phyloP scores from a whole-genome alignment of 2,113 vertebrate genomes.

The Cynoglossus semilaevis region DNA sequence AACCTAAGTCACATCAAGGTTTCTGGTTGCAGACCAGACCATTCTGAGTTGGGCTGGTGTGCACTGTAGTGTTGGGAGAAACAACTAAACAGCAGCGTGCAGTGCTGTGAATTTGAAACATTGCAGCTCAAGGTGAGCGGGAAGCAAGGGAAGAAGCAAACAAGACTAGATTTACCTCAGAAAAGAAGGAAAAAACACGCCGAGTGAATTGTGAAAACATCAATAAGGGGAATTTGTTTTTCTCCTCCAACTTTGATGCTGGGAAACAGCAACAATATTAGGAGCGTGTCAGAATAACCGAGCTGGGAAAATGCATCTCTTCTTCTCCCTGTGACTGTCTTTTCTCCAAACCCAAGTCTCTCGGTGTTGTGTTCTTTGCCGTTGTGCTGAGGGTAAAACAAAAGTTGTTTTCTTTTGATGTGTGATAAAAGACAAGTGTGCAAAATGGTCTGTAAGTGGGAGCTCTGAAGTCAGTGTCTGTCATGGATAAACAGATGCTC shows the following conservation, averaged over 20 bases:
- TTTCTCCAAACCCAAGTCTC: background rate
- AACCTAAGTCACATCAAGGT: too few species aligned
- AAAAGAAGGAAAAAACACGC: background rate
- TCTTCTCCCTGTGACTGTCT: too few species aligned
- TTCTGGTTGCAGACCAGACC: too few species aligned
- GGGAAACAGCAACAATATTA: background rate
- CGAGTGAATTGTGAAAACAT: background rate
- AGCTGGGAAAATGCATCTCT: too few species aligned
- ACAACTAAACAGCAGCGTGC: background rate
- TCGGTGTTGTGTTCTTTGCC: background rate
- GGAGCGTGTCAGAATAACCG: background rate
- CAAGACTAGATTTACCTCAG: background rate
- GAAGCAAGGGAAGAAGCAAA: background rate
- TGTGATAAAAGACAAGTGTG: too few species aligned
- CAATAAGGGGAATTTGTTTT: background rate
- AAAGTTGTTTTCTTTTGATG: too few species aligned
- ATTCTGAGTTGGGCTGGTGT: too few species aligned
- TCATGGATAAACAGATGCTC: too few species aligned
- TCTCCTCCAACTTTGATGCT: background rate
- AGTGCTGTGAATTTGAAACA: background rate
- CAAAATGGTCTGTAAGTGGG: too few species aligned
- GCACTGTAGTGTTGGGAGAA: too few species aligned
- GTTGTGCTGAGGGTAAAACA: background rate
- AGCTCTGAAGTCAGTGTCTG: too few species aligned
- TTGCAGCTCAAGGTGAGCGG: background rate